A percentile compares a stretch with the other conserved stretches of the same genome.
Conservation (phyloP, 2,888 invertebrate genomes). For the Lasioglossum calceatum region DNA sequence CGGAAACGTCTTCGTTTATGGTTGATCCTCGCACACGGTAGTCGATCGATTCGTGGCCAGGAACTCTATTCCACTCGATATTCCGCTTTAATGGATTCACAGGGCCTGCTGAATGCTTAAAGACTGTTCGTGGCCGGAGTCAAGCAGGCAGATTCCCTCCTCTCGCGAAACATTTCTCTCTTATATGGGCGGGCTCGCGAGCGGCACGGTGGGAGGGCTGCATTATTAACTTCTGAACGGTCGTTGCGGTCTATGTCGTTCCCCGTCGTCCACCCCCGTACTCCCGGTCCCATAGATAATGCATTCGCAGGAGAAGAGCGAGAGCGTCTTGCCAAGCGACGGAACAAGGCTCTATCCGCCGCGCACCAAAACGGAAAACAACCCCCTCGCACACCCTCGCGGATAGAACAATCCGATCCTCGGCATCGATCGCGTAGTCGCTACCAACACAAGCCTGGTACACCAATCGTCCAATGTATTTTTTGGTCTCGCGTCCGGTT, state of each 20-base stretch:
- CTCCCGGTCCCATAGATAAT: slow-evolving; percentile 33
- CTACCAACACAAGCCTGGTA: too few species aligned
- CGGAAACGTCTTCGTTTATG: background rate
- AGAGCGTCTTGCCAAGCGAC: background rate
- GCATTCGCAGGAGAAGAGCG: slow-evolving; percentile 19
- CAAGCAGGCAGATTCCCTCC: background rate
- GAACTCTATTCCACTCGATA: background rate
- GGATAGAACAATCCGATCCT: slow-evolving; percentile 59
- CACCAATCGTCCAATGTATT: too few species aligned
- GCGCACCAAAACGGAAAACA: slow-evolving; percentile 15
- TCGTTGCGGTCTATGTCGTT: slow-evolving; percentile 7
- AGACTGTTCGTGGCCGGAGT: background rate
- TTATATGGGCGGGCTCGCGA: background rate
- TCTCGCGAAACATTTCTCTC: slow-evolving; percentile 33
- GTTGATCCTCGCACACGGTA: background rate
- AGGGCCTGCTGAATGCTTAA: slow-evolving; percentile 1
- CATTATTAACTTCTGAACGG: slow-evolving; percentile 51
- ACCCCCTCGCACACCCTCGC: slow-evolving; percentile 35
- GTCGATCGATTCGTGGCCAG: background rate
- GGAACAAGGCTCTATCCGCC: background rate
- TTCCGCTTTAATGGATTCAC: slow-evolving; percentile 7
- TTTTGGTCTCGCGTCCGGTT: too few species aligned
- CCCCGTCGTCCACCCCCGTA: background rate
- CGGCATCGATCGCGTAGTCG: slow-evolving; percentile 20
- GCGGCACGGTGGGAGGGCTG: slow-evolving; percentile 19